Percentiles rank a stretch among this genome's conserved stretches.
Evolutionary conservation across 2,797 vertebrate species (phyloP).

Genomic region (Tarsius wallacei): DNA sequence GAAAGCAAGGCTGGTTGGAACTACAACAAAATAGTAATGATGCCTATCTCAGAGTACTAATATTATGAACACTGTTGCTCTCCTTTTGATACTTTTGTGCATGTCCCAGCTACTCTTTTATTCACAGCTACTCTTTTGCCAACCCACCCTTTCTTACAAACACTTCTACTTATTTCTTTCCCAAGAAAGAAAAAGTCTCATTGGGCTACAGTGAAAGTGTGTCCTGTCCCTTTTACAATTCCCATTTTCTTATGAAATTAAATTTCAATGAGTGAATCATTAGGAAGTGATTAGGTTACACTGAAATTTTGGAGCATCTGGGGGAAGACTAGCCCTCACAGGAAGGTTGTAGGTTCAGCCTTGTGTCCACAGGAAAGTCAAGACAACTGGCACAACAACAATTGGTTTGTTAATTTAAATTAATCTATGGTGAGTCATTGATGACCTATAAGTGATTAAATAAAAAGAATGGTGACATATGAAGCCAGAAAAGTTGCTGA

Average conservation of each 20-base stretch:
- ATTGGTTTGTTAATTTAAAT: neutral
- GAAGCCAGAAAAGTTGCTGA: neutral
- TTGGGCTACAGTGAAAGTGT: neutral
- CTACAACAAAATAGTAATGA: neutral
- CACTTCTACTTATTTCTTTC: neutral
- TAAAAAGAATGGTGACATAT: neutral
- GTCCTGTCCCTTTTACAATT: neutral
- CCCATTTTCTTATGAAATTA: slow-evolving; percentile 37
- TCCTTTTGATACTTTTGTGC: neutral
- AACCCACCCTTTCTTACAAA: neutral
- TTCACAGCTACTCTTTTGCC: neutral
- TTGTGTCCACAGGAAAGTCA: neutral
- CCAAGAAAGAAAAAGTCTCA: neutral
- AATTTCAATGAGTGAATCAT: neutral
- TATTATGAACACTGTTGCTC: neutral
- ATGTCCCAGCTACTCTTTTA: neutral
- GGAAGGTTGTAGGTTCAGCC: neutral
- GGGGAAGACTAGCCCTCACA: neutral
- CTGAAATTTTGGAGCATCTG: neutral
- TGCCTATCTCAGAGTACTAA: neutral
- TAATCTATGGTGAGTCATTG: neutral
- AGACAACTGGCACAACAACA: neutral
- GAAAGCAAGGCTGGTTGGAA: neutral
- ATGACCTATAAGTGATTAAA: neutral
- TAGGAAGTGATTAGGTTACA: neutral